Base-by-base conservation (phyloP, 1,140 invertebrate genomes). In the Aphidius gifuensis region DNA sequence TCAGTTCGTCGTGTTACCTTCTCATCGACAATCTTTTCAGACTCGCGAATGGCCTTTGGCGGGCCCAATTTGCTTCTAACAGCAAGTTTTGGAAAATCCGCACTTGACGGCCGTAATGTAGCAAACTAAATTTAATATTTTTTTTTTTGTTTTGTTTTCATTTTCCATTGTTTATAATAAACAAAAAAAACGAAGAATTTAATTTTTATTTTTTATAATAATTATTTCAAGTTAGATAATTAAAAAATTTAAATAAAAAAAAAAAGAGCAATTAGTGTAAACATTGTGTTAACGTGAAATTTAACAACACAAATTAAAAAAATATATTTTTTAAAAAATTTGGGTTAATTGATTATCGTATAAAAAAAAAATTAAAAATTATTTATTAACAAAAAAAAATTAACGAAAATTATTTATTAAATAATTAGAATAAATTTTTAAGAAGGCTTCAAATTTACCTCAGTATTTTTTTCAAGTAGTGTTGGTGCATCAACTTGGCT, bases 11-110 rank as follows among this genome's bases (percentile, higher is more conserved):
- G 84, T 68, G 89, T 91, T 68, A 94, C 88, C 81, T 90, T 92
- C 84, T 94, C 92, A 77, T 91, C 91, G 77, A 94, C 85, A 71
- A 96, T 85, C 80, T 92, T 91, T 82, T 94, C 92, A 70, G 88
- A 90, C 84, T 94, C 92, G 79, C 91, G 87, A 64, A 93, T 87
- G 61, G 81, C 76, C 76, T 88, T 88, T 74, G 90, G 87, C 66
- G 87, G 87, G 70, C 91, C 89, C 70, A 91, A 84, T 80, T 90
- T 88, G 81, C 88, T 88, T 78, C 90, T 89, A 69, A 95, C 87
- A 72, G 88, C 87, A 79, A 94, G 88, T 84, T 89, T 90, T 69
- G 92, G 92, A 77, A 91, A 91, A 79, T 88, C 80, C 69, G 79
- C 85, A 65, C 84, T 85, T 78, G 85, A 85, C 60, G 85, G 85